Evolutionary conservation across 2,888 invertebrate genomes (phyloP).

Genomic region (Ectemnius cavifrons): DNA sequence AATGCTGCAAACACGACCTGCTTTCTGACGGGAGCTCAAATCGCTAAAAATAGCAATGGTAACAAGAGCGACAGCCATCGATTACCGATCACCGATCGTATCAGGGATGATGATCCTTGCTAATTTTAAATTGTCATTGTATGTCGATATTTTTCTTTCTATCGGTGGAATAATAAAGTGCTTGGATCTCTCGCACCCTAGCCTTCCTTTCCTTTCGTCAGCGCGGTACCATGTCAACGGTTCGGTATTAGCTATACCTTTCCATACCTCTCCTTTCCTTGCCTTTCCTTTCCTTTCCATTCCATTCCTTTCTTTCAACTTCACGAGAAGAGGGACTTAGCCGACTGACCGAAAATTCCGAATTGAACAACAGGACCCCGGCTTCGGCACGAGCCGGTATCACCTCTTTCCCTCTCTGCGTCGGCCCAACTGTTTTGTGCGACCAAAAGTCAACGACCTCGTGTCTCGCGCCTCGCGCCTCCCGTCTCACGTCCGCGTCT

Average conservation of each 20-base stretch:
- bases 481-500: slow-evolving; percentile 32
- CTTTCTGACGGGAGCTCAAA: slow-evolving; percentile 10
- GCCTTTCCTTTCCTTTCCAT: slow-evolving; percentile 16
- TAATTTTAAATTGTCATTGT: too few species aligned
- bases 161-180: too few species aligned
- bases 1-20: slow-evolving; percentile 55
- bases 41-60: slow-evolving; percentile 44
- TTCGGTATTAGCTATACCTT: too few species aligned
- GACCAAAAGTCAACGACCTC: slow-evolving; percentile 6
- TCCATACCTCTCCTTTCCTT: slow-evolving; percentile 2
- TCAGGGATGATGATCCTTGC: too few species aligned
- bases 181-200: too few species aligned
- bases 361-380: slow-evolving; percentile 32
- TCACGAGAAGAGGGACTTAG: slow-evolving; percentile 52
- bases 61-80: background rate
- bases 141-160: too few species aligned
- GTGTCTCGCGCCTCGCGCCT: background rate
- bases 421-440: slow-evolving; percentile 11
- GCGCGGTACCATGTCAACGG: too few species aligned
- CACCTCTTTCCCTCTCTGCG: background rate
- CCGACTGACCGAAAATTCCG: slow-evolving; percentile 71
- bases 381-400: background rate
- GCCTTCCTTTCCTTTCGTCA: too few species aligned
- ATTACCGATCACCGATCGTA: too few species aligned
- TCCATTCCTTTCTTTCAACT: slow-evolving; percentile 18